A percentile compares a stretch with the other conserved stretches of the same genome.
Evolutionary conservation across 64 coral and sea anemone genomes (phyloP).

Genomic region (Stichodactyla mertensii): DNA sequence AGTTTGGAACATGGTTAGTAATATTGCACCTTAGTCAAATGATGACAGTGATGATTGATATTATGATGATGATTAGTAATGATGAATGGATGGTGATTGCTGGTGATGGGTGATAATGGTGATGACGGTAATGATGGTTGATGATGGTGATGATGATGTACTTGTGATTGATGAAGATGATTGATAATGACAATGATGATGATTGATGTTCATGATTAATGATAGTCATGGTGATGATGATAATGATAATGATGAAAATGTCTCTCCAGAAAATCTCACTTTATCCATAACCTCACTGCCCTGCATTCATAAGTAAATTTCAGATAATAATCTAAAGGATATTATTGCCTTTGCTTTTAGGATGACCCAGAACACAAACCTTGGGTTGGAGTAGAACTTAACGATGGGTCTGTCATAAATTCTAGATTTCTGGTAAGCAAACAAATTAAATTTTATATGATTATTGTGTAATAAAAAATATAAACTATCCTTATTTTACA

Average conservation of each 20-base stretch:
- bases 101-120: not conserved
- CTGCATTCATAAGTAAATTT: too few relatives aligned
- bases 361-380: slow-evolving; percentile 31
- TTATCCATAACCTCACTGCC: too few relatives aligned
- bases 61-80: too few relatives aligned
- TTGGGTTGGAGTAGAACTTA: slow-evolving; percentile 66
- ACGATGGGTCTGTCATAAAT: slow-evolving; percentile 65
- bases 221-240: too few relatives aligned
- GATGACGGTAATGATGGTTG: not conserved
- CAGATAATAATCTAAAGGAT: too few relatives aligned
- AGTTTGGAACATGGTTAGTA: slow-evolving; percentile 65
- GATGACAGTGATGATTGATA: too few relatives aligned
- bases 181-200: too few relatives aligned
- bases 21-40: not conserved
- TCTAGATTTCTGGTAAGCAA: slow-evolving; percentile 79
- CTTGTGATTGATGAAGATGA: not conserved
- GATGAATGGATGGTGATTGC: too few relatives aligned
- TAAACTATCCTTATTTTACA: too few relatives aligned
- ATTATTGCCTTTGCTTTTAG: not conserved
- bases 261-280: too few relatives aligned
- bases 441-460: not conserved
- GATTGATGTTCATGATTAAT: too few relatives aligned
- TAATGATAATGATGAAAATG: too few relatives aligned
- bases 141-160: not conserved
- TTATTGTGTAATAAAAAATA: not conserved